Evolutionary conservation across 1,140 invertebrate genomes (phyloP).

Genomic region (Andricus grossulariae): DNA sequence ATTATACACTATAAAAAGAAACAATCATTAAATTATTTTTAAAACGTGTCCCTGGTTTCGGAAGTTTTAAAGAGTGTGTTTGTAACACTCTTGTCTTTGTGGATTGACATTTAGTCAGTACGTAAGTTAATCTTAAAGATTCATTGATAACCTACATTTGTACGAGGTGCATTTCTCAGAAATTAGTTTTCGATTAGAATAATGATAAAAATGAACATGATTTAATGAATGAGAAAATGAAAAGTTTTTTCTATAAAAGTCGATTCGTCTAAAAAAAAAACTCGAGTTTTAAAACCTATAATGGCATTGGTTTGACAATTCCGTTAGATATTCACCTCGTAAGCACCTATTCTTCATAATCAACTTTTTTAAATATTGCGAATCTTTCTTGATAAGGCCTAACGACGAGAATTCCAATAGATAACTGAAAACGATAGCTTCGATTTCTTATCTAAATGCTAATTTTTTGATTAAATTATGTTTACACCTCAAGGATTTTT

Average conservation of each 20-base stretch:
- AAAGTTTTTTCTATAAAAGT: background rate
- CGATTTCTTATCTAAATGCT: background rate
- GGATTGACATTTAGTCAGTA: slow-evolving; percentile 11
- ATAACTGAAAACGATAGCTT: background rate
- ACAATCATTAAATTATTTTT: background rate
- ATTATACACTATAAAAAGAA: background rate
- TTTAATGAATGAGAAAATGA: too few relatives aligned
- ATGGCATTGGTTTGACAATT: background rate
- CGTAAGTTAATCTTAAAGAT: slow-evolving; percentile 18
- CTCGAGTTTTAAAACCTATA: background rate
- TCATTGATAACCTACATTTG: slow-evolving; percentile 1
- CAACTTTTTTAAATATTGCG: slow-evolving; percentile 17
- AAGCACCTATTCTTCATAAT: background rate
- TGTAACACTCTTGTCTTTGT: background rate
- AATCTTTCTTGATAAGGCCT: background rate
- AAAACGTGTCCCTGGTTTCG: background rate
- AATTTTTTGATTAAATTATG: too few relatives aligned
- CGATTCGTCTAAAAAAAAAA: background rate
- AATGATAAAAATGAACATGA: too few relatives aligned
- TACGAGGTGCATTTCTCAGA: background rate
- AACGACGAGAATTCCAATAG: background rate
- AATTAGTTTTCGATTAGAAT: background rate
- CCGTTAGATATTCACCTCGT: background rate
- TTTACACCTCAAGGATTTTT: too few relatives aligned
- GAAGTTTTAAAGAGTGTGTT: slow-evolving; percentile 9